Percentiles rank a stretch among this genome's conserved stretches.
These are phyloP conservation scores for Heliocidaris erythrogramma DNA, from an alignment of 35 echinoderm and acorn worm species.

Conservation along the genomic window DNA sequence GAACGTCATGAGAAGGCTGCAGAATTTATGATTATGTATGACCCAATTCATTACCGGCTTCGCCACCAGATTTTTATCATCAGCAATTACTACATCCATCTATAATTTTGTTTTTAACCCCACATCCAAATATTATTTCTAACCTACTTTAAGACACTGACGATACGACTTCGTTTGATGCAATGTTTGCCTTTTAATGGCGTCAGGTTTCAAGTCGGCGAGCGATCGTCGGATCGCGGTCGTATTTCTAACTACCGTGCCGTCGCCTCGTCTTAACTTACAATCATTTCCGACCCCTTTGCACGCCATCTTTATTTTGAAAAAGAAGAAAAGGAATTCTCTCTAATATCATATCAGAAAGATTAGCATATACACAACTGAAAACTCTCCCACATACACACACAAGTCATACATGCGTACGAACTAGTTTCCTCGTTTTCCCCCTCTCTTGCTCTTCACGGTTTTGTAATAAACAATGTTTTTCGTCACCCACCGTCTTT, in stretches of 20 bases:
- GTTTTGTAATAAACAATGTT: too few species aligned
- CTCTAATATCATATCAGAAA: neutral
- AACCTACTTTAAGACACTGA: neutral
- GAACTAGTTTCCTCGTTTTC: neutral
- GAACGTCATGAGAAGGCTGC: too few species aligned
- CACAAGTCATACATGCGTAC: neutral
- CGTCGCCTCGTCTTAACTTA: neutral
- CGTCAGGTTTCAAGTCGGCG: slow-evolving; percentile 6
- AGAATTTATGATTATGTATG: neutral
- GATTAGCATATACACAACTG: neutral
- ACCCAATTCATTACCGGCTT: neutral
- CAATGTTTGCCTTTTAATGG: slow-evolving; percentile 9
- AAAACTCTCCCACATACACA: neutral
- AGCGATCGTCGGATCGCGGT: neutral
- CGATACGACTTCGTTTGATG: neutral
- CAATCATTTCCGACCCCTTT: slow-evolving; percentile 22
- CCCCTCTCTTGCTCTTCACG: neutral
- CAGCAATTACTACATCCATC: neutral
- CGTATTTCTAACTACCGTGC: slow-evolving; percentile 6
- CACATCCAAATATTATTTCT: neutral
- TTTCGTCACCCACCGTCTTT: too few species aligned
- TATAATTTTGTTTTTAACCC: neutral
- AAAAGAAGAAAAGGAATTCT: neutral
- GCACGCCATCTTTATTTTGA: neutral
- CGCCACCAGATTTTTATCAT: neutral